phyloP scores from a whole-genome alignment of 2,888 invertebrate species.

The Hymenopus coronatus region DNA sequence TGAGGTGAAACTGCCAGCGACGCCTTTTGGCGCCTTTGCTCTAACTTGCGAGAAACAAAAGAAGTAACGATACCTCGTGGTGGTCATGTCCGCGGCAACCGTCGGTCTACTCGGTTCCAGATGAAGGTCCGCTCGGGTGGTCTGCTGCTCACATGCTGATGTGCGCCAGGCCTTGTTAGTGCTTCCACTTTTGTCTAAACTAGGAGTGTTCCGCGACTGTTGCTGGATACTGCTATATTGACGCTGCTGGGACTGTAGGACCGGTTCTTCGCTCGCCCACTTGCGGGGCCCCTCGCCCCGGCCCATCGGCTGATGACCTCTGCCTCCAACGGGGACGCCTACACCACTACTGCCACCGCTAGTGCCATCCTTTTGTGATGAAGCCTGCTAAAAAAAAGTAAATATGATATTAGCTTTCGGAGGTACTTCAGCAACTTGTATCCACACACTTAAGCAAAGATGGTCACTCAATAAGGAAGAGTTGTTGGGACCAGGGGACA shows the following conservation, averaged over 20 bases:
- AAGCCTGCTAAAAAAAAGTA: not conserved
- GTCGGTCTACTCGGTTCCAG: not conserved
- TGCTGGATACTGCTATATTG: conserved; percentile 47
- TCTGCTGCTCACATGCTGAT: not conserved
- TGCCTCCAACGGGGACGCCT: conserved; percentile 35
- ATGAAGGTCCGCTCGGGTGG: not conserved
- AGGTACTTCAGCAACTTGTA: not conserved
- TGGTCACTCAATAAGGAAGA: no score
- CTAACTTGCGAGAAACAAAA: not conserved
- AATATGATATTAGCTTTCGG: not conserved
- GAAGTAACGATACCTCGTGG: conserved; percentile 27
- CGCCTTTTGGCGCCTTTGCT: no score
- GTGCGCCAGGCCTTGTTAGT: not conserved
- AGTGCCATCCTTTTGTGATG: conserved; percentile 29
- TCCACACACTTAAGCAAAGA: no score
- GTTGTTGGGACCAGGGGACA: no score
- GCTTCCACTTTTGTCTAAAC: conserved; percentile 3
- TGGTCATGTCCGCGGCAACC: conserved; percentile 26
- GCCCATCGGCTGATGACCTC: conserved; percentile 45
- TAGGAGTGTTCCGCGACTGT: conserved; percentile 37
- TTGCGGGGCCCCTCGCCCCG: conserved; percentile 31
- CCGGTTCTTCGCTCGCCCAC: conserved; percentile 38
- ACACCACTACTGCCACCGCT: conserved; percentile 44
- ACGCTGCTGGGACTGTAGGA: conserved; percentile 46
- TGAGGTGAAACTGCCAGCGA: no score